Evolutionary conservation across 2,888 invertebrate species (phyloP), one percentile per base, ranked within the genome.

Genomic region (Thera britannica): DNA sequence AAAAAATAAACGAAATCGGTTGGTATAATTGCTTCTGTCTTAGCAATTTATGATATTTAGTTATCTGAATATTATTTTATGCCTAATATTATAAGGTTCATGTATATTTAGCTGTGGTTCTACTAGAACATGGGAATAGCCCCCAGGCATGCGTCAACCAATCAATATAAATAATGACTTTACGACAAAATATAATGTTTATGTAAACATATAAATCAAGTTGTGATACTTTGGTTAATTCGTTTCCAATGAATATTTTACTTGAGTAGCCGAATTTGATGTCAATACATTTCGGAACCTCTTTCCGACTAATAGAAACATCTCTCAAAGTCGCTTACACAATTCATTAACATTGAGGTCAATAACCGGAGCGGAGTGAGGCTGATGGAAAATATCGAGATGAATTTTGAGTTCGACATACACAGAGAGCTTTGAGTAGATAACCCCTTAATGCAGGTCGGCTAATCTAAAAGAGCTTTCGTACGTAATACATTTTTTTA

Each of bases 341-440:
- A 85, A 90, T 88, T 88, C 86, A 90, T 90, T 91, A 92, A 85
- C 88, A 84, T 81, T 80, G 75, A 72, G 87, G 88, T 90, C 89
- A 90, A 90, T 87, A 90, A 92, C 92, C 92, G 88, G 85, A 82
- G 83, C 85, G 83, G 65, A 69, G 77, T 62, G 70, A 70, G 67
- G 71, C 69, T 74, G 72, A 73, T 71, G 73, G 79, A 76, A 75
- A 78, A 85, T 84, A 85, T 83, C 83, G 80, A 78, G 74, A 78
- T 81, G 83, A 84, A 88, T 87, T 83, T 82, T 79, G 87, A 90
- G 90, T 90, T 88, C 85, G 88, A 90, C 90, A 90, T 89, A 89
- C 57, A 68, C 70, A 48, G 64, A 52, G 70, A 57, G 70, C 72
- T 71, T 58, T 67, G 62, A 63, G 85, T 78, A 86, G 90, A 92